Evolutionary conservation across 2,113 vertebrate genomes (phyloP), one percentile per base, ranked within the genome.

Genomic region (Trachemys scripta): DNA sequence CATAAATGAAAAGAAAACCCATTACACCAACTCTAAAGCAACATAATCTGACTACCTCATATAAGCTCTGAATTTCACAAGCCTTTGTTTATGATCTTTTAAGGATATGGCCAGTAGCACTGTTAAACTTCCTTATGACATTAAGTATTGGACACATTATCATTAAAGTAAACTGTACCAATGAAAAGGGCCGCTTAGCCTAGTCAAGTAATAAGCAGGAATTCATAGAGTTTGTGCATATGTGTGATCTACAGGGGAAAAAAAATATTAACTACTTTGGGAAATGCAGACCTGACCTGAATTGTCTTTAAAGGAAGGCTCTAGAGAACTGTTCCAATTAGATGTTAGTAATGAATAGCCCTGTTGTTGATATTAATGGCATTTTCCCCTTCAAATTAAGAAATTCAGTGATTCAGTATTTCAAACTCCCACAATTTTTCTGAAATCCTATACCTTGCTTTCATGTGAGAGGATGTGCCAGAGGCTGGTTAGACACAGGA

Each of bases 21-120:
- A 78, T 95, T 84, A 88, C 78, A 90, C 72, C 96, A 2, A 38
- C 59, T 96, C 93, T 95, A 88, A 95, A 96, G 57, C 6, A 14
- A n/a, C 54, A 24, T 82, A 86, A 8, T 86, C 51, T 91, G 69
- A 96, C 78, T 95, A 35, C 0, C 45, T 92, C 54, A 1, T 54
- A 53, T 84, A 94, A 97, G 90, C 59, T 97, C 87, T 94, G 59
- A 80, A 93, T 81, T 93, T 93, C 49, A 69, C 24, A 93, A 94
- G 31, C 69, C 31, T 51, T 85, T 95, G 95, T 90, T 91, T 87
- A 93, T 82, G 72, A 90, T 84, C 80, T 90, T 92, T 90, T 89
- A 95, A 93, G 93, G 97, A 96, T 83, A 90, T 75, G 80, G 91
- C 93, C 94, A 85, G 95, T 95, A 93, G 54, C 3, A 84, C 90